Evolutionary conservation across 2,888 invertebrate genomes (phyloP).

Genomic region (Euplexia lucipara): DNA sequence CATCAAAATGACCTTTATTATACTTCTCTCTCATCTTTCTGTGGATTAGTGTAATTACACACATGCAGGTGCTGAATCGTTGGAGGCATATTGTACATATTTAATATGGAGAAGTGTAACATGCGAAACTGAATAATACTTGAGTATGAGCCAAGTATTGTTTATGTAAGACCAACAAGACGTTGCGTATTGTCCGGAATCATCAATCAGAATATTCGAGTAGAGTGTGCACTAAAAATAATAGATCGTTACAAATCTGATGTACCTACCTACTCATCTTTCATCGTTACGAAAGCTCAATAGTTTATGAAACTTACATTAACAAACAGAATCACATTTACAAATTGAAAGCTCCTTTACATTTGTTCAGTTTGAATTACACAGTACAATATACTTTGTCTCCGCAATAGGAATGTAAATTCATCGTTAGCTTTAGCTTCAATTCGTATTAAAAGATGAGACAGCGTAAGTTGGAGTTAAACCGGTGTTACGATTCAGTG

Average conservation of each 20-base stretch:
- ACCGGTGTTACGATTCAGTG: conserved; percentile 69
- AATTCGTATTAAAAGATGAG: conserved; percentile 66
- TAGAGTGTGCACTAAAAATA: conserved; percentile 14
- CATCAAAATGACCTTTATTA: conserved; percentile 2
- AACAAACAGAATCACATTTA: conserved; percentile 68
- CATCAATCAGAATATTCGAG: too few relatives aligned
- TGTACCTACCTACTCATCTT: conserved; percentile 37
- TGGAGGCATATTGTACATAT: too few relatives aligned
- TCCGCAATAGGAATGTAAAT: conserved; percentile 60
- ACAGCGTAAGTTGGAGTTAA: conserved; percentile 66
- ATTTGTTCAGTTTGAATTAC: conserved; percentile 73
- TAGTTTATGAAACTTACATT: conserved; percentile 64
- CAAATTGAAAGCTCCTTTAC: conserved; percentile 70
- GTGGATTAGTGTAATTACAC: neutral
- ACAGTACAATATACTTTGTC: conserved; percentile 69
- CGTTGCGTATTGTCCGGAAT: too few relatives aligned
- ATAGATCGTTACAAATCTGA: conserved; percentile 32
- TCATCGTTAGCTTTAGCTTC: conserved; percentile 59
- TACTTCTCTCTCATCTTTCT: too few relatives aligned
- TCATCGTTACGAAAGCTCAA: conserved; percentile 42
- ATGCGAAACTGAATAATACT: neutral
- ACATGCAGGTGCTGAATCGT: neutral
- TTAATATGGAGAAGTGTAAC: too few relatives aligned
- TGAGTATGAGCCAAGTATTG: too few relatives aligned
- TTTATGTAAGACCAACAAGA: neutral